phyloP scores from a whole-genome alignment of 2,888 invertebrate species.

The Polyploca ridens region DNA sequence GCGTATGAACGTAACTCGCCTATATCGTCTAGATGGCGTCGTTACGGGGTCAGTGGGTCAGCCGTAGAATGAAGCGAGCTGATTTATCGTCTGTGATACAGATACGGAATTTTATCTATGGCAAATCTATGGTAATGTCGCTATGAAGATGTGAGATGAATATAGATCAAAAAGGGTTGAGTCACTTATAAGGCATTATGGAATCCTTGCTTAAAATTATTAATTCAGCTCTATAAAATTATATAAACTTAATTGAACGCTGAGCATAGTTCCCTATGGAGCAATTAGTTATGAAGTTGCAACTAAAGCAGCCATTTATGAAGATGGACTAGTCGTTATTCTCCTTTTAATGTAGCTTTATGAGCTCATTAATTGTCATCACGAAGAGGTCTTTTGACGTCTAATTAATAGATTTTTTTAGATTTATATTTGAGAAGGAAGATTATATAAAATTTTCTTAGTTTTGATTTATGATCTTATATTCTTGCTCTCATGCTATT shows the following conservation, averaged over 20 bases:
- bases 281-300: not conserved
- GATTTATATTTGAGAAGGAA: too few species aligned
- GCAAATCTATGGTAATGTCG: conserved; percentile 9
- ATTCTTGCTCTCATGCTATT: not conserved
- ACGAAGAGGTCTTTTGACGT: not conserved
- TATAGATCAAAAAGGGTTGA: not conserved
- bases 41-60: conserved; percentile 30
- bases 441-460: too few species aligned
- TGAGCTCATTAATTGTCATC: not conserved
- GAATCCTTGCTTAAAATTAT: not conserved
- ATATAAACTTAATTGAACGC: not conserved
- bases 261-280: not conserved
- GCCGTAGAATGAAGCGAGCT: conserved; percentile 8
- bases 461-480: too few species aligned
- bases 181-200: not conserved
- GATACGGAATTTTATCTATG: conserved; percentile 12
- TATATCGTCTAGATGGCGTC: conserved; percentile 8
- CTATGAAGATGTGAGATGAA: conserved; percentile 4
- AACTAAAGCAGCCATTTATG: not conserved
- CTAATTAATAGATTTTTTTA: not conserved
- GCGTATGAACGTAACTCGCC: not conserved
- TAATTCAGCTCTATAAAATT: not conserved
- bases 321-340: not conserved
- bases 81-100: conserved; percentile 25
- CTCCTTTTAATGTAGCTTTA: not conserved